Percentiles rank a stretch among this genome's conserved stretches.
Evolutionary conservation across 2,888 invertebrate genomes (phyloP).

Genomic region (Thereva nobilitata): DNA sequence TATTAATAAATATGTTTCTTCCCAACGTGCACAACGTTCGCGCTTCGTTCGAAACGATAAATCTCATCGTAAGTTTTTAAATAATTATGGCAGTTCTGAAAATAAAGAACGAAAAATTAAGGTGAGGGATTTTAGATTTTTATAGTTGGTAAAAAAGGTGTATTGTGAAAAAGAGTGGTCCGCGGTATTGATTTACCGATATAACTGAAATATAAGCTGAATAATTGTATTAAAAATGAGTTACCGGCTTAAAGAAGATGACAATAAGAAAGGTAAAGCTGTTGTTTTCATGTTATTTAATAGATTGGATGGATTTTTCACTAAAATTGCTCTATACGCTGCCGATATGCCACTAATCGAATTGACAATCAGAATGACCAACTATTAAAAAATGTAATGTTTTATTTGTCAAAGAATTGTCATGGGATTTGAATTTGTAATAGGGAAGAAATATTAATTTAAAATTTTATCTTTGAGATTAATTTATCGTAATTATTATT

Average conservation of each 20-base stretch:
- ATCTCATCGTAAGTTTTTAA: neutral
- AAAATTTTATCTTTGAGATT: too few relatives aligned
- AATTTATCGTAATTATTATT: too few relatives aligned
- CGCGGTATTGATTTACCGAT: neutral
- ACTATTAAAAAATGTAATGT: neutral
- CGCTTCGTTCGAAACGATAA: neutral
- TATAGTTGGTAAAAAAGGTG: neutral
- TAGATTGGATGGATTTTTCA: neutral
- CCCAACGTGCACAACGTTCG: neutral
- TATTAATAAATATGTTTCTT: neutral
- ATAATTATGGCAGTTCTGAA: neutral
- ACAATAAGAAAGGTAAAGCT: conserved; percentile 11
- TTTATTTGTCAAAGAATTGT: too few relatives aligned
- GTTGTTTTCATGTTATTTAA: neutral
- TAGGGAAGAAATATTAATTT: too few relatives aligned
- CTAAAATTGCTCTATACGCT: neutral
- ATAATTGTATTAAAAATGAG: conserved; percentile 16
- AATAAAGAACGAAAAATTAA: neutral
- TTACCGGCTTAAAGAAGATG: conserved; percentile 10
- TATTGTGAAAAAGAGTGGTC: neutral
- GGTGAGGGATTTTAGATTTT: neutral
- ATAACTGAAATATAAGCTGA: neutral
- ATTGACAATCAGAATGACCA: conserved; percentile 17
- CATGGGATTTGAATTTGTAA: too few relatives aligned
- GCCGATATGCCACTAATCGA: neutral